Evolutionary conservation across 2,888 invertebrate species (phyloP), one percentile per base, ranked within the genome.

Genomic region (Lithodes maja): DNA sequence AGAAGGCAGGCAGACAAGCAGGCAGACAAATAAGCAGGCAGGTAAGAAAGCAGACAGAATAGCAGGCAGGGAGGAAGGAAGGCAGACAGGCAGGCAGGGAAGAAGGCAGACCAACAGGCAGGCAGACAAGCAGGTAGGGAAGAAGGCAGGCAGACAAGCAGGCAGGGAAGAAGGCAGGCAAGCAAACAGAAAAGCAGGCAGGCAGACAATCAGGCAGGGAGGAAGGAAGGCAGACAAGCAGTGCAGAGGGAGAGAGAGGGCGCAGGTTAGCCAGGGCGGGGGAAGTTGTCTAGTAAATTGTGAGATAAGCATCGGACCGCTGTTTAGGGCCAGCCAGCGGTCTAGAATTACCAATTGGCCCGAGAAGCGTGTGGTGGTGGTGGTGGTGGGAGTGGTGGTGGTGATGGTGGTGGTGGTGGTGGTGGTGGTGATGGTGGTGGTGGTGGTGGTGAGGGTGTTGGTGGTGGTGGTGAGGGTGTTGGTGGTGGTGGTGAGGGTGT

Each of bases 261-360:
- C 75, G 33, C 75, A 7, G 75, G 33, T 33, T 33, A n/a, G 61
- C 17, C 33, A 55, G 61, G 80, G 80, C 54, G 74, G n/a, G 7
- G 79, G 83, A 53, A 68, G 49, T 83, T 83, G 83, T 83, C 74
- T 68, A 71, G 83, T 71, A 83, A 83, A 83, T 83, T 52, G 15
- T 54, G 68, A n/a, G 83, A 83, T 83, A 83, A 83, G 68, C 83
- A 83, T 83, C 83, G 53, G 71, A 83, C 74, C 71, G 17, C 83
- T 83, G 74, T 68, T 83, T n/a, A 50, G 74, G 83, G 71, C 53
- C 83, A 83, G 52, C 17, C 74, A n/a, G 74, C 71, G 74, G 83
- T 83, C 83, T 83, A 83, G 53, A 68, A 83, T 83, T 83, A 83
- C 83, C 83, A 75, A 83, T 75, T 75, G 71, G 75, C 53, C 17